Conservation (phyloP, 2,113 vertebrate species). For the Salvator merianae region DNA sequence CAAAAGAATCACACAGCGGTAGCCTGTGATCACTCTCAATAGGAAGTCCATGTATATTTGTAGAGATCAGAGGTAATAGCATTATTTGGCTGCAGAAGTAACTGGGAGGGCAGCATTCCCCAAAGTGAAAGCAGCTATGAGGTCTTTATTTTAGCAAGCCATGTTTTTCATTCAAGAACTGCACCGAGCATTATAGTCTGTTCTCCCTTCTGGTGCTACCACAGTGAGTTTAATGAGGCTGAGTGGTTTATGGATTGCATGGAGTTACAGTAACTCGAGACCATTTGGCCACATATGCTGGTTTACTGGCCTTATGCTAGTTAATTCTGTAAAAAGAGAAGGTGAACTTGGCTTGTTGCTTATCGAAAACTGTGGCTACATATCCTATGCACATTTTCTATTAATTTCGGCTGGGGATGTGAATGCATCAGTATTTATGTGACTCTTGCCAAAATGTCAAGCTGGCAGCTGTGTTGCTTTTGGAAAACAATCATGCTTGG, state of each 20-base stretch:
- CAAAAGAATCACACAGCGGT: background rate
- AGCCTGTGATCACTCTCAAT: background rate
- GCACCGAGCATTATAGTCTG: background rate
- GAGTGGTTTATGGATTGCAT: background rate
- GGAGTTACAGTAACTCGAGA: background rate
- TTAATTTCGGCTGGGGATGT: background rate
- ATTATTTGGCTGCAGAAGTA: background rate
- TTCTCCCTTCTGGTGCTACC: background rate
- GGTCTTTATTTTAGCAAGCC: background rate
- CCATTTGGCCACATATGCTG: background rate
- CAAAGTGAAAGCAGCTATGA: background rate
- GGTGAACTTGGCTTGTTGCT: background rate
- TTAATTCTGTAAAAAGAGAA: accelerated
- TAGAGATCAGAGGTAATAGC: background rate
- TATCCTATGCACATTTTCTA: background rate
- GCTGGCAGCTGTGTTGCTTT: background rate
- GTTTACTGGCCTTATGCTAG: accelerated
- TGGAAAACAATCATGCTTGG: background rate
- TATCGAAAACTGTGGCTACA: background rate
- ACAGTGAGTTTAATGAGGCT: background rate
- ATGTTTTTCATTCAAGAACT: background rate
- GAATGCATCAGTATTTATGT: background rate
- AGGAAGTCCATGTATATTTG: background rate
- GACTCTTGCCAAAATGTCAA: background rate
- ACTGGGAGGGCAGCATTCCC: background rate